Base-by-base conservation (phyloP, 2,888 invertebrate species). In the Drosophila buzzatii region DNA sequence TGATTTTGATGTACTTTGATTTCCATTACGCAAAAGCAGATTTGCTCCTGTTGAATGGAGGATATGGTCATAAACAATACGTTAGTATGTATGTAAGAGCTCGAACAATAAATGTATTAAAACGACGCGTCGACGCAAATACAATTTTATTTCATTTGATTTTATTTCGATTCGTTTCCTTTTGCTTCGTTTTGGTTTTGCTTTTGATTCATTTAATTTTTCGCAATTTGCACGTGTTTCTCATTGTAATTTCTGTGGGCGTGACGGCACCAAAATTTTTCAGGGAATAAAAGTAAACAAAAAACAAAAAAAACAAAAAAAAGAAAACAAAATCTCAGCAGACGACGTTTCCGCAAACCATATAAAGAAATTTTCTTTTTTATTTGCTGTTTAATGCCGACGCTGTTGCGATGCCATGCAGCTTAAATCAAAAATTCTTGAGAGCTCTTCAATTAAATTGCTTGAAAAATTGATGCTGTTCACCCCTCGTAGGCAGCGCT, bases 381-480 rank as follows among this genome's bases (percentile, higher is more conserved):
- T 66, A 73, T 67, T 65, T 70, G 64, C 71, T 62, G 70, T 73
- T 77, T 70, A 81, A 62, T 73, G 67, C 64, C 64, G 51, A 8
- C 9, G n/a, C 70, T 27, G 49, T n/a, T 27, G 16, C n/a, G 49
- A 6, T 51, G 33, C 18, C 23, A 37, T 47, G 56, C 59, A 55
- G 49, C 74, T 55, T 63, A 57, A 78, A 75, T 81, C 70, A 64
- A 74, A 82, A 85, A 70, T 74, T 70, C 61, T 59, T n/a, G 9
- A 58, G 65, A 58, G 68, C 70, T 70, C 73, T 70, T 72, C 82
- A 89, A 89, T 86, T 87, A 89, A 87, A 89, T 89, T 87, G 85
- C 70, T 58, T 81, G 75, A 77, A 89, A 89, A 87, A 84, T 87
- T 79, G 58, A 76, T 83, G 73, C 37, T 31, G 61, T n/a, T 35